Conservation (phyloP, 2,797 vertebrate species). For the Onychomys torridus region DNA sequence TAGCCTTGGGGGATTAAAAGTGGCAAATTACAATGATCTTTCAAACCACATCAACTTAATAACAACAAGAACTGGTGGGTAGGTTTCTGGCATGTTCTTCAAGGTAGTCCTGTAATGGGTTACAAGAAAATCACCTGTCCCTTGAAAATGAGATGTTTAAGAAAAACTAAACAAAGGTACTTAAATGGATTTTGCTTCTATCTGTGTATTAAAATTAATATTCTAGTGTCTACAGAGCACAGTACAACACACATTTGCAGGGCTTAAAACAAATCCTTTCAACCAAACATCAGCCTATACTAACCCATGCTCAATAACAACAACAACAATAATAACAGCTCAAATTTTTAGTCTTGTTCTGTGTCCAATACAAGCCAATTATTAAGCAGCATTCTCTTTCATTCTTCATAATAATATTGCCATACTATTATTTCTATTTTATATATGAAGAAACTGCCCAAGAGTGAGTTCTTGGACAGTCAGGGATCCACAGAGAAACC, state of each 20-base stretch:
- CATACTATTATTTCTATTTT: background rate
- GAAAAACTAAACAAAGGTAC: conserved; percentile 20
- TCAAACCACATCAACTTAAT: conserved; percentile 52
- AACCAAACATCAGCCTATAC: background rate
- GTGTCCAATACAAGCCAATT: background rate
- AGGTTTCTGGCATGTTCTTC: background rate
- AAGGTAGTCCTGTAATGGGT: background rate
- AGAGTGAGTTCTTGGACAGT: background rate
- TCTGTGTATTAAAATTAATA: background rate
- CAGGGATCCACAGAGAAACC: background rate
- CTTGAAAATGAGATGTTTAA: conserved; percentile 31
- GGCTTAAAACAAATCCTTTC: background rate
- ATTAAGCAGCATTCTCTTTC: background rate
- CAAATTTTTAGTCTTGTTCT: conserved; percentile 3
- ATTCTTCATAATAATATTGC: background rate
- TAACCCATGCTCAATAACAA: background rate
- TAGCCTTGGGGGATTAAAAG: conserved; percentile 50
- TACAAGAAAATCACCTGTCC: conserved; percentile 46
- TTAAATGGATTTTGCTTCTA: background rate
- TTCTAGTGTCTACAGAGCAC: background rate
- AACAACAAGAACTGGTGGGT: conserved; percentile 1
- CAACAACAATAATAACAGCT: background rate
- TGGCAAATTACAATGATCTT: conserved; percentile 33
- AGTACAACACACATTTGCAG: background rate
- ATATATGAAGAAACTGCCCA: background rate